These are phyloP conservation scores for Antrozous pallidus DNA, from an alignment of 2,797 vertebrate species.

Conservation along the genomic window DNA sequence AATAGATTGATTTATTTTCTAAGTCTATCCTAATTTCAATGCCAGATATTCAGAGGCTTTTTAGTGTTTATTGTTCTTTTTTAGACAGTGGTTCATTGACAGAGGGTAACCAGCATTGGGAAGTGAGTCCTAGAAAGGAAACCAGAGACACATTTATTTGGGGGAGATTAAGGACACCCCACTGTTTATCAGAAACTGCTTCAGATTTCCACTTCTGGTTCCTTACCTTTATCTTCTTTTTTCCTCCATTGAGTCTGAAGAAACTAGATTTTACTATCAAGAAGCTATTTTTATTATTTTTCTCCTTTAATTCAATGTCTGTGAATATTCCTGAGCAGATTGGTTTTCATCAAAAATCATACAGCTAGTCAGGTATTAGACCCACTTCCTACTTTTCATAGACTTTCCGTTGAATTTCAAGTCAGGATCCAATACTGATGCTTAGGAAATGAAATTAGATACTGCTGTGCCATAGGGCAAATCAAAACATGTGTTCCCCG, in stretches of 20 bases:
- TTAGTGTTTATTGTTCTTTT: not conserved
- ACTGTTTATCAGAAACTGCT: not conserved
- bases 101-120: not conserved
- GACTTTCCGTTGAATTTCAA: slow-evolving; percentile 10
- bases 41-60: not conserved
- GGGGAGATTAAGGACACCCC: not conserved
- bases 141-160: not conserved
- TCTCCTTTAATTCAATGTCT: not conserved
- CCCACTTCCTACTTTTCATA: not conserved
- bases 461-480: not conserved
- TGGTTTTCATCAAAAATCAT: not conserved
- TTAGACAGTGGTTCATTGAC: not conserved
- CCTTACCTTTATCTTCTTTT: not conserved
- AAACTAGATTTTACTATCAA: not conserved
- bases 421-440: not conserved
- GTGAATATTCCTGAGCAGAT: not conserved
- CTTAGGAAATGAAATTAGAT: not conserved
- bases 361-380: not conserved
- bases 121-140: not conserved
- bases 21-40: not conserved
- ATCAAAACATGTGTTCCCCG: not conserved
- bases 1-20: not conserved
- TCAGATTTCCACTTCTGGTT: not conserved
- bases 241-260: not conserved
- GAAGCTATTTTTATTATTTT: not conserved